These are phyloP conservation scores for Synergus laeviventris DNA, from an alignment of 2,888 invertebrate genomes.

Conservation along the genomic window DNA sequence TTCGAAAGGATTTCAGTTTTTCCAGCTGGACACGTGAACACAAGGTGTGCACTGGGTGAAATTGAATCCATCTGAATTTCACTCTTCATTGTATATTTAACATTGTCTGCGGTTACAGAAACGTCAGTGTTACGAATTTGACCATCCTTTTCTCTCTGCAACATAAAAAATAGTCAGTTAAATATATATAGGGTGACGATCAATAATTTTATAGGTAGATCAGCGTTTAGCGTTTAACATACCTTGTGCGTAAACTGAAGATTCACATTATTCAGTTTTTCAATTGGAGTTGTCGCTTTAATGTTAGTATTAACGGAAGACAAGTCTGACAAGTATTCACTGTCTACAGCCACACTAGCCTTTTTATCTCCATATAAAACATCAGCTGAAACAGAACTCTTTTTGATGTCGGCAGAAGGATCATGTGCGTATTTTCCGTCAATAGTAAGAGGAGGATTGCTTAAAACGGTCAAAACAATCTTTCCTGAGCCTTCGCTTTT, in stretches of 20 bases:
- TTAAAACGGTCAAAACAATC: constrained; percentile 76
- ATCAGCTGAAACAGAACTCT: constrained; percentile 53
- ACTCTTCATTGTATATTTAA: constrained; percentile 79
- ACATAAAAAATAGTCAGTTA: constrained; percentile 42
- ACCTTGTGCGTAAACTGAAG: constrained; percentile 70
- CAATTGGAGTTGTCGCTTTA: constrained; percentile 65
- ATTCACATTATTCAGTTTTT: constrained; percentile 65
- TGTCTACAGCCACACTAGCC: constrained; percentile 53
- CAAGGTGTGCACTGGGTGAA: constrained; percentile 77
- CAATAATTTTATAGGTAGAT: background rate
- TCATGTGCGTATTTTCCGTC: constrained; percentile 76
- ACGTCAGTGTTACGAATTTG: constrained; percentile 71
- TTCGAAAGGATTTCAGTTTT: constrained; percentile 75
- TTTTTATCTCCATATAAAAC: constrained; percentile 64
- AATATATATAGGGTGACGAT: constrained; percentile 2
- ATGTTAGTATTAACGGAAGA: constrained; percentile 59
- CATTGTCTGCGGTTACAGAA: constrained; percentile 78
- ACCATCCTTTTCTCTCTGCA: constrained; percentile 62
- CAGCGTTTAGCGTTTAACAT: constrained; percentile 26
- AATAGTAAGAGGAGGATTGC: constrained; percentile 76
- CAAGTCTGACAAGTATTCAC: constrained; percentile 58
- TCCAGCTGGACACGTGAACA: constrained; percentile 77
- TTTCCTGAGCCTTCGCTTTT: constrained; percentile 74
- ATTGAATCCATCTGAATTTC: constrained; percentile 78
- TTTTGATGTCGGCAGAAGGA: constrained; percentile 69